Conservation (phyloP, 2,797 vertebrate species). For the Chaenodraco wilsoni region DNA sequence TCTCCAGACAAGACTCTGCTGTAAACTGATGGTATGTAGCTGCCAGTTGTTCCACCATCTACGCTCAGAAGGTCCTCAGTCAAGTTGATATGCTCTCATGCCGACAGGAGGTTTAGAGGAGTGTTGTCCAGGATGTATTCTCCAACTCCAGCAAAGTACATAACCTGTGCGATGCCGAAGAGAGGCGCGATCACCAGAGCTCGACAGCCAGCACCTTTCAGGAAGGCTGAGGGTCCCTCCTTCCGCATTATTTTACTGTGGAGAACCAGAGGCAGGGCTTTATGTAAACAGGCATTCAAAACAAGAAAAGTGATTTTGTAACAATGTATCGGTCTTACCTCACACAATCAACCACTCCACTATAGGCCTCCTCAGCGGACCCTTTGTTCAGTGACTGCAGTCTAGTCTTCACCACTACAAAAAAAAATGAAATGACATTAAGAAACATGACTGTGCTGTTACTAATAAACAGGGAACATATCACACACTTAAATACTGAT, state of each 20-base stretch:
- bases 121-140: slow-evolving; percentile 86
- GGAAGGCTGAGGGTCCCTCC: slow-evolving; percentile 86
- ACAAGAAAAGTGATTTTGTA: rapidly evolving
- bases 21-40: slow-evolving; percentile 69
- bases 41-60: slow-evolving; percentile 57
- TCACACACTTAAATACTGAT: no score
- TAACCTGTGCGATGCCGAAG: slow-evolving; percentile 89
- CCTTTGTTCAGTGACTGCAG: slow-evolving; percentile 87
- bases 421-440: background rate
- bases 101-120: slow-evolving; percentile 69
- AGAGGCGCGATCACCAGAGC: slow-evolving; percentile 89
- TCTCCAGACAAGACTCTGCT: slow-evolving; percentile 23
- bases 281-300: background rate
- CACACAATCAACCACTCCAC: slow-evolving; percentile 84
- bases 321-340: slow-evolving; percentile 59
- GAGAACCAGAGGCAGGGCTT: slow-evolving; percentile 21
- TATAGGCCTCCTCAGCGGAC: slow-evolving; percentile 85
- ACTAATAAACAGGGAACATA: background rate
- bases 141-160: slow-evolving; percentile 87
- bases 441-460: background rate
- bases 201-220: slow-evolving; percentile 87
- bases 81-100: slow-evolving; percentile 23
- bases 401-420: slow-evolving; percentile 87
- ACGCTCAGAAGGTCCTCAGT: slow-evolving; percentile 15
- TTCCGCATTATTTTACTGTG: slow-evolving; percentile 85